Percentiles rank a stretch among this genome's conserved stretches.
Evolutionary conservation across 2,888 invertebrate genomes (phyloP).

Genomic region (Hofmannophila pseudospretella): DNA sequence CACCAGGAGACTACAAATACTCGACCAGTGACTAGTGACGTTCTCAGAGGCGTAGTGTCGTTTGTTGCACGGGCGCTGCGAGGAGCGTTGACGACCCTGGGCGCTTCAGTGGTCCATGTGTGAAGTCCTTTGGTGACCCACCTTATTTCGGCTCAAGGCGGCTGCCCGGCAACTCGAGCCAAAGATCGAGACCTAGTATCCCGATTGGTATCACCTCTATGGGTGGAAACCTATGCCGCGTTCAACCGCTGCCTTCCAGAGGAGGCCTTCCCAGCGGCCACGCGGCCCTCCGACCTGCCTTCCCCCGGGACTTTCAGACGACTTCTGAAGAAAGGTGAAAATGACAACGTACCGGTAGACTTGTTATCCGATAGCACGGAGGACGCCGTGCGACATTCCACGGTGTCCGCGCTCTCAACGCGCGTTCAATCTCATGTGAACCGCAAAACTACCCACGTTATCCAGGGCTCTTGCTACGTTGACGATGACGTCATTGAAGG

Average conservation of each 20-base stretch:
- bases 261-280: conserved; percentile 49
- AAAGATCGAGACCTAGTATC: conserved; percentile 49
- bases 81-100: conserved; percentile 53
- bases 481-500: too few relatives aligned
- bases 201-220: conserved; percentile 57
- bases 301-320: conserved; percentile 50
- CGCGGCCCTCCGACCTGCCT: conserved; percentile 55
- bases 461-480: too few relatives aligned
- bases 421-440: too few relatives aligned
- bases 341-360: too few relatives aligned
- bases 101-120: conserved; percentile 47
- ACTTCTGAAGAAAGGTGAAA: too few relatives aligned
- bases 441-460: too few relatives aligned
- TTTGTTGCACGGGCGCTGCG: conserved; percentile 55
- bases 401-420: too few relatives aligned
- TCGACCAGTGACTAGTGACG: conserved; percentile 24
- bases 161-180: conserved; percentile 41
- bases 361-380: too few relatives aligned
- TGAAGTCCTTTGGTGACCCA: conserved; percentile 66
- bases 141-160: conserved; percentile 61
- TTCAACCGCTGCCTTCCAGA: conserved; percentile 38
- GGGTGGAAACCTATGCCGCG: conserved; percentile 65
- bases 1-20: not conserved
- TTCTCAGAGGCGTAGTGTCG: conserved; percentile 50
- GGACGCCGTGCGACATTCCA: too few relatives aligned